Base-by-base conservation (phyloP, 2,888 invertebrate species). In the Cataglyphis livida region DNA sequence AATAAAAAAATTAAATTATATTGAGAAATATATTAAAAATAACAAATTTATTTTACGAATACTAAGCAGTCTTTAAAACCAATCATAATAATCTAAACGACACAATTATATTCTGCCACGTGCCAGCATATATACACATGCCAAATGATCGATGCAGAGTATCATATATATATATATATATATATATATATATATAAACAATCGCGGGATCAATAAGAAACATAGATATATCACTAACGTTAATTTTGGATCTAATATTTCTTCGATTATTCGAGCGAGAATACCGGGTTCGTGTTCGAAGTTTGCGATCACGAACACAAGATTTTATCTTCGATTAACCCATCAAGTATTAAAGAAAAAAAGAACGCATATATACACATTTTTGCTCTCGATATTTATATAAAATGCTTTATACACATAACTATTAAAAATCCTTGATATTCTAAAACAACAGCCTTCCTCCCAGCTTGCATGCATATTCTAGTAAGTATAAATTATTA, bases 201-300 rank as follows among this genome's bases (percentile, higher is more conserved):
- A 79, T 78, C 12, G n/a, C 35, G 18, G n/a, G 71, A 79, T 79
- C 78, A 59, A 79, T 79, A 79, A 44, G 18, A 18, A 79, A 25
- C 25, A 35, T 61, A 79, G 35, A 41, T 48, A 61, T 18, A 59
- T 59, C 48, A 71, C 59, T 70, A 59, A 61, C 78, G 78, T 70
- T 44, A 70, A 44, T 59, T 78, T 78, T 70, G 59, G 71, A 48
- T 48, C 7, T 35, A 25, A 70, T 61, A 41, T 44, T 32, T 59
- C 21, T 65, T 51, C 51, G n/a, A 12, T 32, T 12, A 57, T 32
- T 35, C 10, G 44, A 25, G 35, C 12, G 3, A 59, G 21, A 61
- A 25, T 9, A 18, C 21, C 9, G 12, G 32, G 3, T 68, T 44
- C 21, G 18, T 28, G 28, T 28, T 54, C 25, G 10, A 68, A 59